Conservation (phyloP, 2,888 invertebrate genomes). For the Augiades crinisus region DNA sequence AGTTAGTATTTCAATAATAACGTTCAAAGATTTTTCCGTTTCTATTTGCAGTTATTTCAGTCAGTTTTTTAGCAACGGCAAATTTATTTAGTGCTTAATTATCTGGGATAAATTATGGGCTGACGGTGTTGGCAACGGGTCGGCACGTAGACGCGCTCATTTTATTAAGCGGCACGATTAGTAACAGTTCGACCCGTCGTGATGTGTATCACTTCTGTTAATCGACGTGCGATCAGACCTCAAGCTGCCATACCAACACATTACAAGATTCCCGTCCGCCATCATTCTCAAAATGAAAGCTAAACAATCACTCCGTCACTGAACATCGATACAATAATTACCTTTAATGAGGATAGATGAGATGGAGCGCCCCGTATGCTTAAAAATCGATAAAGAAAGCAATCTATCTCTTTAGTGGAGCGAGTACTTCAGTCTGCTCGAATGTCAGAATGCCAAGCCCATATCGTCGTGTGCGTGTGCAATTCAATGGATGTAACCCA, state of each 20-base stretch:
- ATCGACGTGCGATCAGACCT: constrained; percentile 54
- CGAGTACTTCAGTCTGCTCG: neutral
- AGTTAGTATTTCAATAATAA: too few relatives aligned
- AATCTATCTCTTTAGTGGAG: constrained; percentile 41
- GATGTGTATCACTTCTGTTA: constrained; percentile 51
- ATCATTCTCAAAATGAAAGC: constrained; percentile 44
- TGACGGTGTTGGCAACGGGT: constrained; percentile 36
- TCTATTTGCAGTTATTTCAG: constrained; percentile 20
- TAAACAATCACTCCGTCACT: constrained; percentile 55
- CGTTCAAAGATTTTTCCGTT: neutral
- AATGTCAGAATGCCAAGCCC: constrained; percentile 34
- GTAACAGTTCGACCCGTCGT: constrained; percentile 45
- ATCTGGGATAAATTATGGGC: constrained; percentile 34
- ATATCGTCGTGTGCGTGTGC: constrained; percentile 33
- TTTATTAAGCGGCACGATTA: constrained; percentile 53
- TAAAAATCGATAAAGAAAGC: constrained; percentile 55
- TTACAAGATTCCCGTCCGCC: constrained; percentile 27
- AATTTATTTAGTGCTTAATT: constrained; percentile 21
- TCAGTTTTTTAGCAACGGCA: constrained; percentile 11
- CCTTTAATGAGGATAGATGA: constrained; percentile 56
- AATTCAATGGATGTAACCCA: constrained; percentile 47
- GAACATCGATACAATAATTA: constrained; percentile 56
- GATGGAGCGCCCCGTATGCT: constrained; percentile 54
- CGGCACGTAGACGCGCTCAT: constrained; percentile 45
- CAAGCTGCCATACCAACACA: constrained; percentile 33